phyloP scores from a whole-genome alignment of 2,888 invertebrate species.

The Drosophila kuntzei region DNA sequence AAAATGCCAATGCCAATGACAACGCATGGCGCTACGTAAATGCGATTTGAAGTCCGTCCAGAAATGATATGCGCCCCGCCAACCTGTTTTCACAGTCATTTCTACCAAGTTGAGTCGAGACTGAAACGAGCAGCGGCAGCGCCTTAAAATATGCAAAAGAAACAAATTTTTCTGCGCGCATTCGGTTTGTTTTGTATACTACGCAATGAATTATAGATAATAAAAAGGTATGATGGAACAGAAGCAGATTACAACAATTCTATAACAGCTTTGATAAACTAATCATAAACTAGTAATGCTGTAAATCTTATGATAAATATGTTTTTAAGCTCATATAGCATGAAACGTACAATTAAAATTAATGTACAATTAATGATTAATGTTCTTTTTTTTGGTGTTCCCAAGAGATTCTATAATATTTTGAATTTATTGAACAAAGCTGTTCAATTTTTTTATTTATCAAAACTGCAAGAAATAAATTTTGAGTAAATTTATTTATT shows the following conservation, averaged over 20 bases:
- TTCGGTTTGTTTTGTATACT: conserved; percentile 15
- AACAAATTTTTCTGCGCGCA: conserved; percentile 62
- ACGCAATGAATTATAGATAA: background rate
- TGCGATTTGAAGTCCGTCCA: conserved; percentile 36
- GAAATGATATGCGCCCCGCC: conserved; percentile 56
- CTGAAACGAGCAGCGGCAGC: conserved; percentile 30
- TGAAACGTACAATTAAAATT: too few relatives aligned
- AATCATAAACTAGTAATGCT: background rate
- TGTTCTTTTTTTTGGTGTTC: too few relatives aligned
- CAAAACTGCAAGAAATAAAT: too few relatives aligned
- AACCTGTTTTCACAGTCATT: conserved; percentile 61
- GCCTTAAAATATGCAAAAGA: conserved; percentile 76
- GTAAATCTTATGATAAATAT: too few relatives aligned
- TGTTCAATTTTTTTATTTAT: too few relatives aligned
- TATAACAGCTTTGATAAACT: background rate
- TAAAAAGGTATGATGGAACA: conserved; percentile 16
- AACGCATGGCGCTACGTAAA: conserved; percentile 50
- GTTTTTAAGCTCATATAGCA: too few relatives aligned
- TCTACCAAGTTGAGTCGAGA: conserved; percentile 10
- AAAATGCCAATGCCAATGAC: conserved; percentile 58
- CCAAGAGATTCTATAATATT: too few relatives aligned
- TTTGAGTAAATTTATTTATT: too few relatives aligned
- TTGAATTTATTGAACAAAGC: too few relatives aligned
- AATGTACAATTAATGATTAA: too few relatives aligned
- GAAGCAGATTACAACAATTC: background rate